Conservation (phyloP, 2,797 vertebrate species). For the Phrynocephalus vlangalii region DNA sequence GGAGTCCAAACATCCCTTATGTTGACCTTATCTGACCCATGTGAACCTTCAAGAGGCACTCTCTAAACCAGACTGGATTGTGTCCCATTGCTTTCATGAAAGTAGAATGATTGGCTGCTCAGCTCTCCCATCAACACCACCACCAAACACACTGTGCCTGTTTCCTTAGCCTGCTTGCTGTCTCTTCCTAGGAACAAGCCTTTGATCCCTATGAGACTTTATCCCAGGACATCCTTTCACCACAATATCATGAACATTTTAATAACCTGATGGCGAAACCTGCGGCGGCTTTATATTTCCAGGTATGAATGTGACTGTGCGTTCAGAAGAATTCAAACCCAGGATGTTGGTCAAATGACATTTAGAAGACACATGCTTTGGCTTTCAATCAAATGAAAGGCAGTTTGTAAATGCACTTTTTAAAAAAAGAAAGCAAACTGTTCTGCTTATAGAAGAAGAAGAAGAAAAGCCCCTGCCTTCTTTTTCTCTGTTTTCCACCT, state of each 20-base stretch:
- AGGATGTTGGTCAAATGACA: not conserved
- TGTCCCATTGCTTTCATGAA: not conserved
- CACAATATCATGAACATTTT: slow-evolving; percentile 92
- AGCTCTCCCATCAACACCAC: no score
- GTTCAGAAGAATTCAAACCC: not conserved
- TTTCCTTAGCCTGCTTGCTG: slow-evolving; percentile 22
- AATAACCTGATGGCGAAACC: slow-evolving; percentile 90
- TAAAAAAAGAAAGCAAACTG: no score
- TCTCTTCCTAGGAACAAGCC: slow-evolving; percentile 89
- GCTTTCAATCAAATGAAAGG: not conserved
- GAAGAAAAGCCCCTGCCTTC: not conserved
- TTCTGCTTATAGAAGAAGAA: no score
- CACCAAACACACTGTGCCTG: not conserved
- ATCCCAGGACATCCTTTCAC: slow-evolving; percentile 95
- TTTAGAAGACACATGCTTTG: not conserved
- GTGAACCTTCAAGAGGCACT: not conserved
- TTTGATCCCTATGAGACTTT: slow-evolving; percentile 98
- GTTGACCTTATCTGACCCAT: not conserved
- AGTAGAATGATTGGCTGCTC: not conserved
- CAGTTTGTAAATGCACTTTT: not conserved
- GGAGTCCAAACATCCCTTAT: no score
- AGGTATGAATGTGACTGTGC: slow-evolving; percentile 80
- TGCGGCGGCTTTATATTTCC: slow-evolving; percentile 90
- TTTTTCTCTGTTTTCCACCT: not conserved
- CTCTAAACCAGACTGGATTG: not conserved